Conservation (phyloP, 53 echinoderm and acorn worm genomes). For the Astropecten irregularis region DNA sequence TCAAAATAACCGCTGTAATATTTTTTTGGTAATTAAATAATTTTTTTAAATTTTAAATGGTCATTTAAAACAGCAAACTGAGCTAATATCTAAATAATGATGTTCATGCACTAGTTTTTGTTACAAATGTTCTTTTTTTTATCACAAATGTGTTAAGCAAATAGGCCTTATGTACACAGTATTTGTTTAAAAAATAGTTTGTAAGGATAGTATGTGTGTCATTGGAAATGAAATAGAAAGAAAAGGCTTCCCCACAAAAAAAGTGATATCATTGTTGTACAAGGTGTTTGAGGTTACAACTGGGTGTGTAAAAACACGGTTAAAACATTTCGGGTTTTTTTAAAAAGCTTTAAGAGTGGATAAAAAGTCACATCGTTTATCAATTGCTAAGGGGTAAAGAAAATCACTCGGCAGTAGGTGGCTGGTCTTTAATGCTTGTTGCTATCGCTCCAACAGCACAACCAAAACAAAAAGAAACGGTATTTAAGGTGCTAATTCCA, state of each 20-base stretch:
- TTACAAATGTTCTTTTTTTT: conserved; percentile 6
- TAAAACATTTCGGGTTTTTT: no score
- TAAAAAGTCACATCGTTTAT: no score
- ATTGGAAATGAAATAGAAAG: no score
- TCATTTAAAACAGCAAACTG: background rate
- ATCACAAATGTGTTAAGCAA: conserved; percentile 22
- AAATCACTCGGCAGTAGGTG: conserved; percentile 9
- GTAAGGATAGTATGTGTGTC: background rate
- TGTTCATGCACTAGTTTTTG: conserved; percentile 36
- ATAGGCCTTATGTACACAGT: conserved; percentile 39
- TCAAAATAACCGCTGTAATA: background rate
- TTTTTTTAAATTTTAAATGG: background rate
- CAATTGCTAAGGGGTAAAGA: no score
- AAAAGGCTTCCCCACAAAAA: no score
- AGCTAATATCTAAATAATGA: background rate
- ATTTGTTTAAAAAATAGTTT: background rate
- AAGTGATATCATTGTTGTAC: no score
- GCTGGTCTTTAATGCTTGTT: conserved; percentile 5
- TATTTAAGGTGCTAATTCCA: no score
- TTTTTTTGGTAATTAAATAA: background rate
- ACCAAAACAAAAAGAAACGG: no score
- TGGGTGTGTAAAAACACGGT: no score
- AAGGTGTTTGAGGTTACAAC: no score
- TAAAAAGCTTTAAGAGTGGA: no score
- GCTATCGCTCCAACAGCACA: no score